Evolutionary conservation across 2,113 vertebrate genomes (phyloP).

Genomic region (Verasper variegatus): DNA sequence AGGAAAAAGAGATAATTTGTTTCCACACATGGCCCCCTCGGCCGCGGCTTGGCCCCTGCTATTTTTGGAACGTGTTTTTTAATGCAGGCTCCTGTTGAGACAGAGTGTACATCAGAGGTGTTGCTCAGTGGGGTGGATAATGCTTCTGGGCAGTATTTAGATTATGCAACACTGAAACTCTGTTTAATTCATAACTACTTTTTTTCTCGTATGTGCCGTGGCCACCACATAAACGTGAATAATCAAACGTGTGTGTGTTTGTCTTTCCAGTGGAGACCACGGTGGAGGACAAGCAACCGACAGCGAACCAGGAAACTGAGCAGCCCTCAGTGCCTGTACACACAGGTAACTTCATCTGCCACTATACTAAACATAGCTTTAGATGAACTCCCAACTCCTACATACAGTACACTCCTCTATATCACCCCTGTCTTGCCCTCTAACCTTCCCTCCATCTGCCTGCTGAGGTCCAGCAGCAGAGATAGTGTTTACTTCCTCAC

Average conservation of each 20-base stretch:
- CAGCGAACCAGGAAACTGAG: slow-evolving; percentile 74
- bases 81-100: slow-evolving; percentile 45
- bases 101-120: slow-evolving; percentile 47
- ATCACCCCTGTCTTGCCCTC: slow-evolving; percentile 5
- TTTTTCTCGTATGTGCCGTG: slow-evolving; percentile 3
- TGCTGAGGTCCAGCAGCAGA: not conserved
- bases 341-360: slow-evolving; percentile 78
- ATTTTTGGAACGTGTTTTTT: slow-evolving; percentile 58
- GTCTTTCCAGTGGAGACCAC: slow-evolving; percentile 76
- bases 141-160: slow-evolving; percentile 55
- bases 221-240: slow-evolving; percentile 36
- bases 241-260: slow-evolving; percentile 63
- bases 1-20: slow-evolving; percentile 64
- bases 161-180: slow-evolving; percentile 61
- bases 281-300: slow-evolving; percentile 75
- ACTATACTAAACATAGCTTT: not conserved
- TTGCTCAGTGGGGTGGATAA: slow-evolving; percentile 65
- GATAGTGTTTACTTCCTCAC: not conserved
- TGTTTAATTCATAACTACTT: slow-evolving; percentile 43
- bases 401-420: not conserved
- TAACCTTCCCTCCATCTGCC: not conserved
- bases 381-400: not conserved
- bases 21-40: slow-evolving; percentile 48
- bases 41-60: slow-evolving; percentile 42
- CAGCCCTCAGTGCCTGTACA: slow-evolving; percentile 76